phyloP scores from a whole-genome alignment of 1,140 invertebrate species.

The Cheumatopsyche charites region DNA sequence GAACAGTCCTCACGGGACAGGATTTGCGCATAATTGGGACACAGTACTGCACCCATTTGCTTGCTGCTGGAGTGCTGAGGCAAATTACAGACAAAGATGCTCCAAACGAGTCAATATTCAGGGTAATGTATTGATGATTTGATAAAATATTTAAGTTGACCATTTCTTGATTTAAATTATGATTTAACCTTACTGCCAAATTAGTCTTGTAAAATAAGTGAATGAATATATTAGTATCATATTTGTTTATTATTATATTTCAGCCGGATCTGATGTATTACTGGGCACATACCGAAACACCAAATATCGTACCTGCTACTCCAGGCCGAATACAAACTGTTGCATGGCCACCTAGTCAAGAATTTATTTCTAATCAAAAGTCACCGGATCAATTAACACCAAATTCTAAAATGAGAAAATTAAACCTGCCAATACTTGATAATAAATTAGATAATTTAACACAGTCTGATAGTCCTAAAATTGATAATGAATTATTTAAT shows the following conservation, averaged over 20 bases:
- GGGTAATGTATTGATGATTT: constrained; percentile 68
- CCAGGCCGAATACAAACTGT: constrained; percentile 65
- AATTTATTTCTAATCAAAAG: constrained; percentile 44
- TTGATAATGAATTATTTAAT: constrained; percentile 55
- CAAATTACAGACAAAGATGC: constrained; percentile 76
- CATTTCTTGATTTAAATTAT: background rate
- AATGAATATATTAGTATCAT: background rate
- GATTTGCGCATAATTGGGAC: constrained; percentile 77
- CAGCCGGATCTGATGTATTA: constrained; percentile 88
- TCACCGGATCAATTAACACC: constrained; percentile 47
- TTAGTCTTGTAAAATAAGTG: background rate
- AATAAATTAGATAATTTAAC: constrained; percentile 33
- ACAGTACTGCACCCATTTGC: constrained; percentile 86
- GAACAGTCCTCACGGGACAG: constrained; percentile 66
- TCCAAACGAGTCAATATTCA: constrained; percentile 71
- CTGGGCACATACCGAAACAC: constrained; percentile 80
- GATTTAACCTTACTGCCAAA: background rate
- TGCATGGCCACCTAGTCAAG: constrained; percentile 55
- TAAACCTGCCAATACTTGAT: constrained; percentile 20
- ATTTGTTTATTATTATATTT: constrained; percentile 52
- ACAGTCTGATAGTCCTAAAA: constrained; percentile 51
- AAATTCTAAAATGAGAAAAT: constrained; percentile 43
- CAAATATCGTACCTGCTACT: constrained; percentile 69
- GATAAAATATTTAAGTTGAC: background rate
- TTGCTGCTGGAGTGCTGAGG: constrained; percentile 83